Evolutionary conservation across 2,113 vertebrate genomes (phyloP).

Genomic region (Gnathonemus echidnorhynchus): DNA sequence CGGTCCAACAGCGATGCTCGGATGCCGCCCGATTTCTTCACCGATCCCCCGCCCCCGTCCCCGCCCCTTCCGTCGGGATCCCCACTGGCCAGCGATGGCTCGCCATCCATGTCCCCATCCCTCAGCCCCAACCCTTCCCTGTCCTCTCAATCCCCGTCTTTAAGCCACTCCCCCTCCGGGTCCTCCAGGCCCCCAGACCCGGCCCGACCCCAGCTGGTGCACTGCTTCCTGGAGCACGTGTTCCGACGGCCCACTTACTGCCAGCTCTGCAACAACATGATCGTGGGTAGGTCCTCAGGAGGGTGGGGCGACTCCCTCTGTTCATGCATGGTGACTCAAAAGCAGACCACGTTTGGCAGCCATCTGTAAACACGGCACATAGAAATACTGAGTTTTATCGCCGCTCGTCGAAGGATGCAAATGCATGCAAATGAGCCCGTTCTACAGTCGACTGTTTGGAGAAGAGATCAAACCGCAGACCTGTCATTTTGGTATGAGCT

Average conservation of each 20-base stretch:
- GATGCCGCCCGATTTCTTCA: constrained; percentile 68
- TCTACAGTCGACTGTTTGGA: not conserved
- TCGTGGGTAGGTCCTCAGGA: constrained; percentile 66
- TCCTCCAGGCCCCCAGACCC: constrained; percentile 34
- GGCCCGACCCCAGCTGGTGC: constrained; percentile 60
- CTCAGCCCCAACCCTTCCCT: constrained; percentile 57
- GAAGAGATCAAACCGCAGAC: not conserved
- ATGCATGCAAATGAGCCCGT: not conserved
- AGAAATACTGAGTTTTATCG: not conserved
- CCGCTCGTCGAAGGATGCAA: not conserved
- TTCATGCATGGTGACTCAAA: not conserved
- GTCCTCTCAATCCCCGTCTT: constrained; percentile 57
- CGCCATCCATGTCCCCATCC: constrained; percentile 49
- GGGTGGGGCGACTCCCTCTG: not conserved
- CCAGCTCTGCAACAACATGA: constrained; percentile 81
- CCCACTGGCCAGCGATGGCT: constrained; percentile 45
- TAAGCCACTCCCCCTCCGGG: constrained; percentile 51
- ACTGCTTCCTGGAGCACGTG: constrained; percentile 80
- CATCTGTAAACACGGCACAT: not conserved
- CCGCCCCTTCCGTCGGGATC: constrained; percentile 63
- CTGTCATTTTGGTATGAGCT: not conserved
- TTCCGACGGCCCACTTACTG: constrained; percentile 82
- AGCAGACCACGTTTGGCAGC: not conserved
- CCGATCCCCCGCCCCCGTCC: constrained; percentile 62
- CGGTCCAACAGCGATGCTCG: constrained; percentile 74